phyloP scores from a whole-genome alignment of 2,113 vertebrate genomes.

The Cepphus grylle region DNA sequence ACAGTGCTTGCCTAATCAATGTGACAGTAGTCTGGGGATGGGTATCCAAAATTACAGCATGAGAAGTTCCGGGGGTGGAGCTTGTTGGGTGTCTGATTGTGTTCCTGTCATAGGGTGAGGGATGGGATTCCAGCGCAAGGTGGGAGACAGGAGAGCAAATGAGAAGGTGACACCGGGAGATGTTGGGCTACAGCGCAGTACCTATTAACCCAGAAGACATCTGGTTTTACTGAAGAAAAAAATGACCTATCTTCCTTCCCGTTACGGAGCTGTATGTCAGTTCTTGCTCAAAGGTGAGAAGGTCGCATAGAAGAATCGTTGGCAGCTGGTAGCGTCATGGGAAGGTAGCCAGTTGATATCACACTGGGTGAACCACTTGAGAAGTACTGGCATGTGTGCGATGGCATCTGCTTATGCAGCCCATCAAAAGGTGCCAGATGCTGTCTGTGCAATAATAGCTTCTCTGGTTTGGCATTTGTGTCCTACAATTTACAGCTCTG shows the following conservation, averaged over 20 bases:
- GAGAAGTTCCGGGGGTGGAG: not conserved
- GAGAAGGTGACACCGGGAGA: not conserved
- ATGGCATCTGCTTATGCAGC: slow-evolving; percentile 22
- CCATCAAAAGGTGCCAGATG: slow-evolving; percentile 8
- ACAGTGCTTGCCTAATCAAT: not conserved
- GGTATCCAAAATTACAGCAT: not conserved
- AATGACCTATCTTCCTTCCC: not conserved
- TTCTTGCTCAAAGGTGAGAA: not conserved
- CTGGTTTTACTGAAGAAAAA: not conserved
- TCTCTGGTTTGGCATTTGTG: not conserved
- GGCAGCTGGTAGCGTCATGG: not conserved
- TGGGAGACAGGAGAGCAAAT: not conserved
- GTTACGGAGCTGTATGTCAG: not conserved
- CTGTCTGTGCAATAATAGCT: slow-evolving; percentile 4
- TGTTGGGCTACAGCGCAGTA: not conserved
- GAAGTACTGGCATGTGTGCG: not conserved
- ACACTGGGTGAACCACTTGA: not conserved
- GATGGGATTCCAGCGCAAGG: not conserved
- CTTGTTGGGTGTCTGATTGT: not conserved
- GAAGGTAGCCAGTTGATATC: not conserved
- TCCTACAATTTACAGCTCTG: not conserved
- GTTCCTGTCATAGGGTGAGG: not conserved
- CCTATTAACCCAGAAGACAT: not conserved
- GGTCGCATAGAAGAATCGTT: not conserved
- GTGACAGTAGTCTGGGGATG: not conserved